Base-by-base conservation (phyloP, 2,888 invertebrate species). In the Leucophenga montana region DNA sequence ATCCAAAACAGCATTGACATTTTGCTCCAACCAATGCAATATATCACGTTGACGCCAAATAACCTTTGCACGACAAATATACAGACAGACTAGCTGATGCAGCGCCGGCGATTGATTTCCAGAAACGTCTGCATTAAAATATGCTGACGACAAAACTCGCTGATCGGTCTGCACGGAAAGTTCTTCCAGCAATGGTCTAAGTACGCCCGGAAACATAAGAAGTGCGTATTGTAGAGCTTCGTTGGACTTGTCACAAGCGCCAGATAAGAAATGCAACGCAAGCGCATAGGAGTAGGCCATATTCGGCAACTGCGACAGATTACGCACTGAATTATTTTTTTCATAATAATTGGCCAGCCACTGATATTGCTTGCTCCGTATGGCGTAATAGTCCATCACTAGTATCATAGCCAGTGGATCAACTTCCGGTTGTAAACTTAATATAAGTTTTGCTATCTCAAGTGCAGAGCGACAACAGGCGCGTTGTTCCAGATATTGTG, bases 401-500 rank as follows among this genome's bases (percentile, higher is more conserved):
- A 96, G 90, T 71, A 95, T 90, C 56, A 93, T 91, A n/a, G 93
- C 95, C 68, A 95, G 83, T 1, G 95, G 95, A 89, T 95, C 95
- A 13, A 90, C 91, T 14, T 92, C 92, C 0, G 94, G 94, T 87
- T 95, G 94, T 65, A 95, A 88, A 14, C 92, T 93, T 68, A 96
- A 89, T n/a, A 97, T 89, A 57, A 96, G 88, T 89, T 97, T 97
- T 85, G 94, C 94, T 77, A 95, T 92, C 88, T 97, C 96, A 76
- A 97, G 90, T n/a, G 96, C 94, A 1, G 97, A 96, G 74, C 95
- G 91, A 83, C 94, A 93, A 87, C 95, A 96, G 5, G 95, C 95
- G 74, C 94, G 90, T 72, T 93, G 93, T 33, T 95, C 94, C 68
- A 96, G 91, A 85, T 94, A 94, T 69, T 91, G 90, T 73, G 96